Conservation (phyloP, 2,888 invertebrate species). For the Acrobasis suavella region DNA sequence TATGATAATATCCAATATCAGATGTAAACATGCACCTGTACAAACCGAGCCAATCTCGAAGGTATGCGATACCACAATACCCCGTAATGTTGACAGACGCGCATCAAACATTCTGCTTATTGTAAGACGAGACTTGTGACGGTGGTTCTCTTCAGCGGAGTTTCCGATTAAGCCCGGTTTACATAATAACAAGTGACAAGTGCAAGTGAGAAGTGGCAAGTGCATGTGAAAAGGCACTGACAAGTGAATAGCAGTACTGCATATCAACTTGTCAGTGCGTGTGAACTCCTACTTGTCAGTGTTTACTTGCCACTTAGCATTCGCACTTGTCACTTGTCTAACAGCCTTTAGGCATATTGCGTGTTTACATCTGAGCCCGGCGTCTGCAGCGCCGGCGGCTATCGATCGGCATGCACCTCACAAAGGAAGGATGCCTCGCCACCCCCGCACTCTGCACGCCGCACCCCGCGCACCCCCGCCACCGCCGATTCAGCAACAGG, state of each 20-base stretch:
- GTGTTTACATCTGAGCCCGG: constrained; percentile 13
- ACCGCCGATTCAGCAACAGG: constrained; percentile 12
- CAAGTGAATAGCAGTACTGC: no score
- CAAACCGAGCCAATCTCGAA: neutral
- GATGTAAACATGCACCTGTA: constrained; percentile 2
- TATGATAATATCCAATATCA: neutral
- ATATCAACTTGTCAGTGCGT: no score
- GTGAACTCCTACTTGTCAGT: no score
- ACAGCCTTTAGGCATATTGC: no score
- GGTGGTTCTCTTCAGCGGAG: neutral
- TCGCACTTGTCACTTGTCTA: no score
- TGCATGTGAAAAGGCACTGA: no score
- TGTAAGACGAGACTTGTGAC: neutral
- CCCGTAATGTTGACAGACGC: constrained; percentile 9
- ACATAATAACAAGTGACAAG: no score
- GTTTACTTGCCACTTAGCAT: no score
- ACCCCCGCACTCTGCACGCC: neutral
- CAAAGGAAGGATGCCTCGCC: constrained; percentile 4
- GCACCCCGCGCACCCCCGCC: neutral
- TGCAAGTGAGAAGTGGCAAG: no score
- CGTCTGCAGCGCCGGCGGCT: constrained; percentile 17
- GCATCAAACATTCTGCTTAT: constrained; percentile 2
- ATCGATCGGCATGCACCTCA: constrained; percentile 18
- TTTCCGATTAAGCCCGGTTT: no score
- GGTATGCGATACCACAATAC: neutral